phyloP scores from a whole-genome alignment of 92 coral and sea anemone genomes.

The Epizoanthus illoricatus region DNA sequence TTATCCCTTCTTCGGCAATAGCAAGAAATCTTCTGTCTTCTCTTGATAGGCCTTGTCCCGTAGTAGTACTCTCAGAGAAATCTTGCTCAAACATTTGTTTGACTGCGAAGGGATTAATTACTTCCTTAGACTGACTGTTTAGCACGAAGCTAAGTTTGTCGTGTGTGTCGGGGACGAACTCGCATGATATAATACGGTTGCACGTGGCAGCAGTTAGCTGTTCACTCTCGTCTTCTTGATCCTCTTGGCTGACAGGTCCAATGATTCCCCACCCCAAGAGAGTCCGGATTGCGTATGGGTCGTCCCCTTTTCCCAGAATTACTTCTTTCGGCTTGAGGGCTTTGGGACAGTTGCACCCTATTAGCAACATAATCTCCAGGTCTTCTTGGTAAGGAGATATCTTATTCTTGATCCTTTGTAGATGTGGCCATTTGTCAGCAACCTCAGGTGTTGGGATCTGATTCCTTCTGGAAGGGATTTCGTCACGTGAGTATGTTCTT shows the following conservation, averaged over 20 bases:
- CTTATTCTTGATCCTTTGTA: constrained; percentile 21
- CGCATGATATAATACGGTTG: constrained; percentile 11
- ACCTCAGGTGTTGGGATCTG: constrained; percentile 50
- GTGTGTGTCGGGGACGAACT: neutral
- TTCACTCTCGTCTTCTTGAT: neutral
- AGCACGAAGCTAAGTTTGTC: neutral
- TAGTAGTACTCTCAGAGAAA: constrained; percentile 8
- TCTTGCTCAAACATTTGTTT: constrained; percentile 15
- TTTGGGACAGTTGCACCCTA: constrained; percentile 29
- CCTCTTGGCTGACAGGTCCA: constrained; percentile 2
- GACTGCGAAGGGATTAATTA: constrained; percentile 2
- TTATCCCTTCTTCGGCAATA: neutral
- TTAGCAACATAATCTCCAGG: constrained; percentile 2
- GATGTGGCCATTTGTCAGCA: constrained; percentile 49
- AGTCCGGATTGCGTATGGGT: constrained; percentile 29
- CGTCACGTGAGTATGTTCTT: constrained; percentile 43
- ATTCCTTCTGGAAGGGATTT: constrained; percentile 46
- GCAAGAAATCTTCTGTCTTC: constrained; percentile 28
- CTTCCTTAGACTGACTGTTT: neutral
- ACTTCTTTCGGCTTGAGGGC: constrained; percentile 39
- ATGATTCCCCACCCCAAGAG: constrained; percentile 35
- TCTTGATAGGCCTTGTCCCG: constrained; percentile 4
- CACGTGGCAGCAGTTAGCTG: neutral
- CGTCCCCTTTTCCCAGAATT: constrained; percentile 16
- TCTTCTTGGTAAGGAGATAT: neutral